A percentile compares a stretch with the other conserved stretches of the same genome.
Evolutionary conservation across 2,888 invertebrate genomes (phyloP).

Genomic region (Nemotelus nigrinus): DNA sequence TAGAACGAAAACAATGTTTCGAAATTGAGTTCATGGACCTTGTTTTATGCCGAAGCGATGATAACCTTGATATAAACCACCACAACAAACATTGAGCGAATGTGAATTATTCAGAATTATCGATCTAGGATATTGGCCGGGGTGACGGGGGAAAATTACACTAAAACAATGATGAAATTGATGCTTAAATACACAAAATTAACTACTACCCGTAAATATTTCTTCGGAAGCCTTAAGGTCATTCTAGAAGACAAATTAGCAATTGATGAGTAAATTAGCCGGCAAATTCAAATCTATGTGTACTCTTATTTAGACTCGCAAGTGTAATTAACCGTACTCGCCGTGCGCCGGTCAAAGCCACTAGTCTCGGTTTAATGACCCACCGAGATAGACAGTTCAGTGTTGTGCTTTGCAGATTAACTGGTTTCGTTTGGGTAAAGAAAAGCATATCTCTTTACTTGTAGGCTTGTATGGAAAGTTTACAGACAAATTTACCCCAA

Average conservation of each 20-base stretch:
- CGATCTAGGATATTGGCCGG: too few relatives aligned
- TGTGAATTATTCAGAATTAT: slow-evolving; percentile 6
- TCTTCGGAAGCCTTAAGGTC: too few relatives aligned
- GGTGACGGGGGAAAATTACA: too few relatives aligned
- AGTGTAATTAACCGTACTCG: slow-evolving; percentile 6
- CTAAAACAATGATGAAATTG: too few relatives aligned
- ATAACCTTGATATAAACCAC: slow-evolving; percentile 8
- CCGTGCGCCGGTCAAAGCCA: background rate
- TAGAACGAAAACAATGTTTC: slow-evolving; percentile 26
- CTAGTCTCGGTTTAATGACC: slow-evolving; percentile 37
- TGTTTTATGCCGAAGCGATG: slow-evolving; percentile 11
- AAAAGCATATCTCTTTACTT: background rate
- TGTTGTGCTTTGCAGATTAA: slow-evolving; percentile 18
- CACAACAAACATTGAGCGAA: background rate
- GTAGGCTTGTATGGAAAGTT: background rate
- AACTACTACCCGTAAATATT: too few relatives aligned
- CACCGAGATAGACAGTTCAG: background rate
- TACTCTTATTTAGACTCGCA: background rate
- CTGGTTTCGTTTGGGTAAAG: slow-evolving; percentile 32
- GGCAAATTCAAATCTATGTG: too few relatives aligned
- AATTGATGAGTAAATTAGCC: too few relatives aligned
- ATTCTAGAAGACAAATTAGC: too few relatives aligned
- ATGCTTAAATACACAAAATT: too few relatives aligned
- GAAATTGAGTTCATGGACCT: slow-evolving; percentile 34
- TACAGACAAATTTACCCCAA: slow-evolving; percentile 14